Evolutionary conservation across 2,888 invertebrate genomes (phyloP).

Genomic region (Napeogenes sylphis): DNA sequence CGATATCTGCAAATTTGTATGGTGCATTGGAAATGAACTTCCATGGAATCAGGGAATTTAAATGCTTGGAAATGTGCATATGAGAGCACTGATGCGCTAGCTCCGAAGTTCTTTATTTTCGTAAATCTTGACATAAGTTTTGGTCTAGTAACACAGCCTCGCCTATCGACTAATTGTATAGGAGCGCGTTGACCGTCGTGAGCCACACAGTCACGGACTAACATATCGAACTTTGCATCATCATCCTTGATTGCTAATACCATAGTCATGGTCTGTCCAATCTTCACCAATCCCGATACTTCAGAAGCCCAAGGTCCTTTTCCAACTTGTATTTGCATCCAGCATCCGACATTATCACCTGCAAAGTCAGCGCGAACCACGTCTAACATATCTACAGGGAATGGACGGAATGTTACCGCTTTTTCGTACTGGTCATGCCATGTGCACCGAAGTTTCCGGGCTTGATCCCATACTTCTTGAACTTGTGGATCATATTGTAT

Average conservation of each 20-base stretch:
- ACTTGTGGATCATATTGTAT: slow-evolving; percentile 96
- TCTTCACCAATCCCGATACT: slow-evolving; percentile 95
- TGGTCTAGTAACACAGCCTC: slow-evolving; percentile 93
- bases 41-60: slow-evolving; percentile 97
- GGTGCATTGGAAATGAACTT: slow-evolving; percentile 96
- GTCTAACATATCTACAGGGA: slow-evolving; percentile 96
- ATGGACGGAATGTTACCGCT: slow-evolving; percentile 94
- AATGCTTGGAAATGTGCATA: slow-evolving; percentile 97
- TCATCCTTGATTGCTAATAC: slow-evolving; percentile 96
- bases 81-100: slow-evolving; percentile 92
- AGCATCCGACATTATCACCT: slow-evolving; percentile 96
- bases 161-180: slow-evolving; percentile 94
- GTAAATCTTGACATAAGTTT: slow-evolving; percentile 96
- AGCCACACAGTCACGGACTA: slow-evolving; percentile 95
- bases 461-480: slow-evolving; percentile 97
- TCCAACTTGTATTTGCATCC: slow-evolving; percentile 98
- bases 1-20: slow-evolving; percentile 95
- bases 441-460: slow-evolving; percentile 92
- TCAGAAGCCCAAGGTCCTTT: slow-evolving; percentile 97
- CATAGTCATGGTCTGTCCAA: slow-evolving; percentile 98
- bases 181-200: slow-evolving; percentile 96
- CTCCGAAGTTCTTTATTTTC: slow-evolving; percentile 96
- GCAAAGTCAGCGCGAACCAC: slow-evolving; percentile 96
- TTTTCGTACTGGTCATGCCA: slow-evolving; percentile 98
- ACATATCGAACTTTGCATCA: slow-evolving; percentile 96